Evolutionary conservation across 2,888 invertebrate genomes (phyloP).

Genomic region (Nemurella pictetii): DNA sequence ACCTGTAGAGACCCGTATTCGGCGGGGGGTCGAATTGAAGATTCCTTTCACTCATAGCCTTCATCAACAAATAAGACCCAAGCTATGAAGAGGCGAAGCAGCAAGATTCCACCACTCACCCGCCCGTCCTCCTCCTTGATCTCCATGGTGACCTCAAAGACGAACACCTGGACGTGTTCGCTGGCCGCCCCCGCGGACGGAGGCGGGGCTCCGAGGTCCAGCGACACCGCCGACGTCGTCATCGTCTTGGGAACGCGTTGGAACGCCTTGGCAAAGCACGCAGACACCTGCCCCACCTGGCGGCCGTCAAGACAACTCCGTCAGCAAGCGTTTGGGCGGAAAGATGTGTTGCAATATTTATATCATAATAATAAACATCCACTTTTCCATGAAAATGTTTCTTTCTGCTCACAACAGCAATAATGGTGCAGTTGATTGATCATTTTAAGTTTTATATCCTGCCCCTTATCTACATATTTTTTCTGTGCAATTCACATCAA

Average conservation of each 20-base stretch:
- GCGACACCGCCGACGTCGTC: conserved; percentile 73
- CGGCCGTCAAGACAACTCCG: not conserved
- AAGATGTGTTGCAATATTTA: too few species aligned
- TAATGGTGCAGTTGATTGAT: too few species aligned
- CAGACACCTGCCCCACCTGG: conserved; percentile 59
- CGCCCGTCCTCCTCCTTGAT: conserved; percentile 92
- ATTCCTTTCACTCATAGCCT: too few species aligned
- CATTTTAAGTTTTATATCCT: too few species aligned
- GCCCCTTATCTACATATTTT: too few species aligned
- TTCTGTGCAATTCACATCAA: too few species aligned
- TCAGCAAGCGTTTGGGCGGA: not conserved
- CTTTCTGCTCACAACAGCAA: too few species aligned
- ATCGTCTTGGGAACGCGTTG: conserved; percentile 82
- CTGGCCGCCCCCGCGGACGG: conserved; percentile 38
- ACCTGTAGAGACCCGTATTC: too few species aligned
- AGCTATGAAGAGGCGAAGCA: not conserved
- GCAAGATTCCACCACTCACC: conserved; percentile 51
- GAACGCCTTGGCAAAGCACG: conserved; percentile 92
- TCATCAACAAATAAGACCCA: too few species aligned
- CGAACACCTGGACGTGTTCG: conserved; percentile 44
- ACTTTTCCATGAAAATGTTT: too few species aligned
- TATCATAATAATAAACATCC: too few species aligned
- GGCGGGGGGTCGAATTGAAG: too few species aligned
- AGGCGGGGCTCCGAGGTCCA: conserved; percentile 51
- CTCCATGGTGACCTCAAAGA: conserved; percentile 87